Evolutionary conservation across 2,888 invertebrate species (phyloP), one percentile per base, ranked within the genome.

Genomic region (Dorcus hopei): DNA sequence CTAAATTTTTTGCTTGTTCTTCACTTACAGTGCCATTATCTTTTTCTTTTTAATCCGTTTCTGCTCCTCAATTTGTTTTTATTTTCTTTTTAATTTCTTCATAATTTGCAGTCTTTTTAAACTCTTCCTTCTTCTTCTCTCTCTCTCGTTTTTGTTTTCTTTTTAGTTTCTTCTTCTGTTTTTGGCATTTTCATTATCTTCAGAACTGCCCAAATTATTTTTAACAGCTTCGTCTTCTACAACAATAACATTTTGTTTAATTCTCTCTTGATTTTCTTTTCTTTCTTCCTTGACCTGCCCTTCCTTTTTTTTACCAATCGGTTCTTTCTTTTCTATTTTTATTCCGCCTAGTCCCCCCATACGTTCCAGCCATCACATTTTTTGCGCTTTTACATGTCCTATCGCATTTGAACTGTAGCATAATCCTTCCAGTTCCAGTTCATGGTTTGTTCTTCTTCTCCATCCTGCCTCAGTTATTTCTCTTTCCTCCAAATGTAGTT

Each of bases 241-340:
- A 42, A 42, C 11, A 42, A 11, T 26, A 2, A 6, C 40, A 11
- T 42, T 42, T 11, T 6, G 2, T 14, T 11, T 42, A 11, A 42
- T 42, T 42, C 38, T n/a, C 9, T 38, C 8, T 38, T 41, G 33
- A n/a, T 49, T 38, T 23, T 40, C 39, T 38, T 55, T 59, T 49
- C 19, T 8, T 9, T 52, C 52, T 53, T 43, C 49, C 26, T 5
- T 3, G 5, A 26, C 3, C 26, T 26, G 26, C 26, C 1, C 5
- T 50, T 64, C 58, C 56, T 64, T 14, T 62, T n/a, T 54, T 61
- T 58, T 61, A 14, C 14, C 1, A 1, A 14, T 14, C 14, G 64
- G 54, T 41, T 53, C 33, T 40, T 53, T 55, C 42, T 48, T 42
- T 43, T 57, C 16, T 45, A 4, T 8, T 23, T 11, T 1, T 3